Evolutionary conservation across 1,140 invertebrate genomes (phyloP).

Genomic region (Papilio polyxenes): DNA sequence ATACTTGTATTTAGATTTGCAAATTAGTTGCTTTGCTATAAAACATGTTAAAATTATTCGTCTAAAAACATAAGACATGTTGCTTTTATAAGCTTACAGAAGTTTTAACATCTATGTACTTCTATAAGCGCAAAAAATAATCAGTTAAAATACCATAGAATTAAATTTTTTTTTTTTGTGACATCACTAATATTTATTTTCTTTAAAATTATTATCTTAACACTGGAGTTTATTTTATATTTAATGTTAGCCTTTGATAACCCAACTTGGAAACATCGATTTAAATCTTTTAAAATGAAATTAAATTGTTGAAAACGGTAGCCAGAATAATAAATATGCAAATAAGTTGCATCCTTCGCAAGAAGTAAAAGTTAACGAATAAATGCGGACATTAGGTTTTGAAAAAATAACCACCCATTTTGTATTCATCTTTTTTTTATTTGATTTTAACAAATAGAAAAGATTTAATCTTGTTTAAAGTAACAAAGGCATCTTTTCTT

Average conservation of each 20-base stretch:
- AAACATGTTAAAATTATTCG: not conserved
- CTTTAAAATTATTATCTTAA: not conserved
- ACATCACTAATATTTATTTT: not conserved
- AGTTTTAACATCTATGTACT: too few relatives aligned
- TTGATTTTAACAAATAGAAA: not conserved
- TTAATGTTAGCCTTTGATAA: not conserved
- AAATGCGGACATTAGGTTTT: not conserved
- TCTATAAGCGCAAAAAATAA: too few relatives aligned
- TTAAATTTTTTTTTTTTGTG: not conserved
- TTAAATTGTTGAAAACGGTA: constrained; percentile 4
- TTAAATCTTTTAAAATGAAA: not conserved
- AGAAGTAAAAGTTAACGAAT: not conserved
- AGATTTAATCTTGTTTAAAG: too few relatives aligned
- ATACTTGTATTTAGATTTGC: not conserved
- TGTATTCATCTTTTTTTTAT: not conserved
- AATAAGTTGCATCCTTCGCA: not conserved
- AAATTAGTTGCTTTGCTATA: not conserved
- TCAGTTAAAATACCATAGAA: too few relatives aligned
- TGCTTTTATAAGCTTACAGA: too few relatives aligned
- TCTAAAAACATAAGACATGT: not conserved
- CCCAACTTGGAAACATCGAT: not conserved
- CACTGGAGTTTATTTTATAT: not conserved
- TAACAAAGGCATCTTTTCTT: too few relatives aligned
- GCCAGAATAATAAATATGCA: not conserved
- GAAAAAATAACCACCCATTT: not conserved